phyloP scores from a whole-genome alignment of 2,797 vertebrate genomes.

The Sebastes umbrosus region DNA sequence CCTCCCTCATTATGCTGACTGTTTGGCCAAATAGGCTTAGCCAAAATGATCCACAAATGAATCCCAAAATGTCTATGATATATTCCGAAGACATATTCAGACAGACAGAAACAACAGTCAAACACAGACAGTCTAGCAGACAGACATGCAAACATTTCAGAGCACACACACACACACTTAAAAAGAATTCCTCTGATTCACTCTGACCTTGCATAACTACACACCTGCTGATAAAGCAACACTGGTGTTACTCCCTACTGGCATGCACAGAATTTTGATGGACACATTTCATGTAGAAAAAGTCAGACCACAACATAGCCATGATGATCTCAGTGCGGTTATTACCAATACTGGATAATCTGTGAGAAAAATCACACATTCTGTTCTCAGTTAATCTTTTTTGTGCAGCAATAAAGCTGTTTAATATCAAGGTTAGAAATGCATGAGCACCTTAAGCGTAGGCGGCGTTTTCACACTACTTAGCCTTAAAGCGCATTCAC shows the following conservation, averaged over 20 bases:
- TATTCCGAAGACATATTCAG: conserved; percentile 7
- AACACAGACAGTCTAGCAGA: conserved; percentile 10
- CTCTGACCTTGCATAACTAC: conserved; percentile 50
- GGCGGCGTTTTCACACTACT: conserved; percentile 34
- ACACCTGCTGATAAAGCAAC: conserved; percentile 58
- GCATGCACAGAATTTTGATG: conserved; percentile 10
- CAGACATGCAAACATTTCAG: conserved; percentile 1
- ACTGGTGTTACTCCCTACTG: background rate
- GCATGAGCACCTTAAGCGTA: conserved; percentile 3
- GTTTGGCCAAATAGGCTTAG: conserved; percentile 28
- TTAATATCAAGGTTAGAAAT: conserved; percentile 24
- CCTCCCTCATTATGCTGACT: conserved; percentile 9
- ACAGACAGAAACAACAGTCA: conserved; percentile 12
- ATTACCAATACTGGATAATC: background rate
- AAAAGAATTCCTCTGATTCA: conserved; percentile 49
- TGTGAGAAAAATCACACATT: conserved; percentile 7
- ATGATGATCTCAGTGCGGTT: background rate
- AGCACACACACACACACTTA: conserved; percentile 7
- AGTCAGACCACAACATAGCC: background rate
- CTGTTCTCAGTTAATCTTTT: conserved; percentile 2
- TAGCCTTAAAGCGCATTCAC: conserved; percentile 7
- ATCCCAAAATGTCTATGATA: conserved; percentile 29
- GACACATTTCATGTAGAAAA: conserved; percentile 9
- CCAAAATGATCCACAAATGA: conserved; percentile 31
- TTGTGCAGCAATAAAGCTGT: conserved; percentile 11